Base-by-base conservation (phyloP, 2,113 vertebrate genomes). In the Rhinopithecus roxellana region DNA sequence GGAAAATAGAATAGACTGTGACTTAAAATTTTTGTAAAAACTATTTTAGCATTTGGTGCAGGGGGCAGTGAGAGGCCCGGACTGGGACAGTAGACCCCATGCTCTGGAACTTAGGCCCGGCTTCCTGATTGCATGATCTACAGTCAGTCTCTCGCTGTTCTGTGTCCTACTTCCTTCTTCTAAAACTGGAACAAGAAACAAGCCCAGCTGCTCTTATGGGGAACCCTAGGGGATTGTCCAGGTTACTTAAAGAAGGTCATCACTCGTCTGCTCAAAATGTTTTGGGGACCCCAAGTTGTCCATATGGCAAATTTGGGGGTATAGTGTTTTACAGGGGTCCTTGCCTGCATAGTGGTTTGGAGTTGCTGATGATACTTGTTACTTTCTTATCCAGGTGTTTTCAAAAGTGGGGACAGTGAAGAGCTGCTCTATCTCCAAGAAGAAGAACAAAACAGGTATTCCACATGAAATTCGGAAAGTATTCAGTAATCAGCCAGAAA, bases 361-460 rank as follows among this genome's bases (percentile, higher is more conserved):
- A 61, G 55, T 55, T 8, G 10, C 17, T 1, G 3, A 6, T 16
- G n/a, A 91, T 3, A 0, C 14, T 0, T 4, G 9, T 7, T 0
- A 8, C 22, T 0, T 93, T 97, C 35, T 90, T 48, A 98, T 98
- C 79, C 98, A 99, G 99, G 98, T 97, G 0, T 99, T 99, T 97
- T 99, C 99, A 96, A 99, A 99, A 98, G 99, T 98, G 97, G 99
- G 99, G 48, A 97, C 94, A 25, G 98, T 99, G 97, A 99, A 98
- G 97, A 99, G 98, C 97, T 99, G 99, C 97, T 99, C 99, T 0
- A 97, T 99, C 88, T 99, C 99, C 88, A 99, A 98, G 99, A 99
- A 99, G 98, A 99, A 99, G 98, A 99, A 99, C 97, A 99, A 99
- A 99, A 96, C 99, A 96, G 99, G 99, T 99, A 98, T 1, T 16